A percentile compares a stretch with the other conserved stretches of the same genome.
These are phyloP conservation scores for Malurus splendens DNA, from an alignment of 2,797 vertebrate species.

Conservation along the genomic window DNA sequence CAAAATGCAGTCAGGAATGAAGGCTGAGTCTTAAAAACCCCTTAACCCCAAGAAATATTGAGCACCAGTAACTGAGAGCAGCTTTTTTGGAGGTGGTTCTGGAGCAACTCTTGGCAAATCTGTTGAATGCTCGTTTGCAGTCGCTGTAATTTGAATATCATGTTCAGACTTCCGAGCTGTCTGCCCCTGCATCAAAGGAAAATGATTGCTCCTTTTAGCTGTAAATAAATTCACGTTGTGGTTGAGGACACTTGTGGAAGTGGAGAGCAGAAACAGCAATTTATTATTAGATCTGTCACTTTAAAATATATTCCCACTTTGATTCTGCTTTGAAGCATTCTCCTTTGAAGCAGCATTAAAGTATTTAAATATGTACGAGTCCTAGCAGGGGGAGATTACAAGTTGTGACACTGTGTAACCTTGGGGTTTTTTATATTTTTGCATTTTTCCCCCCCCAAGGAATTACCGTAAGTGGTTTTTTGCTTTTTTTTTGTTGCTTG, in stretches of 20 bases:
- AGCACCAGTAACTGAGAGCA: background rate
- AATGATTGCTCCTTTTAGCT: conserved; percentile 12
- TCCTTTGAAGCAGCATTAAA: conserved; percentile 48
- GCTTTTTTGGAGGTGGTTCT: conserved; percentile 25
- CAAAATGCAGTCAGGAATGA: background rate
- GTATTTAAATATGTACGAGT: conserved; percentile 37
- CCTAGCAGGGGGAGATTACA: conserved; percentile 49
- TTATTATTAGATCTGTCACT: conserved; percentile 48
- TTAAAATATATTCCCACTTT: conserved; percentile 43
- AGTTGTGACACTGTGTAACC: conserved; percentile 40
- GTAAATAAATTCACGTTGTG: conserved; percentile 42
- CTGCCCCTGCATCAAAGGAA: conserved; percentile 31
- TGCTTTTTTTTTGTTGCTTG: conserved; percentile 5
- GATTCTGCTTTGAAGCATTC: conserved; percentile 41
- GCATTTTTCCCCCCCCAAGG: background rate
- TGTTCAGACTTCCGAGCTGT: conserved; percentile 17
- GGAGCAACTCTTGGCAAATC: background rate
- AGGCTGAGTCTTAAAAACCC: background rate
- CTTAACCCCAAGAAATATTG: background rate
- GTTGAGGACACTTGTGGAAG: conserved; percentile 37
- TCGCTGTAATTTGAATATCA: background rate
- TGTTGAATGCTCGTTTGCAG: background rate
- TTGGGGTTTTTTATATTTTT: background rate
- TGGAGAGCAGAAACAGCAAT: conserved; percentile 42
- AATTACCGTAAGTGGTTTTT: background rate